A percentile compares a stretch with the other conserved stretches of the same genome.
These are phyloP conservation scores for Ennomos erosarius DNA, from an alignment of 2,888 invertebrate genomes.

Conservation along the genomic window DNA sequence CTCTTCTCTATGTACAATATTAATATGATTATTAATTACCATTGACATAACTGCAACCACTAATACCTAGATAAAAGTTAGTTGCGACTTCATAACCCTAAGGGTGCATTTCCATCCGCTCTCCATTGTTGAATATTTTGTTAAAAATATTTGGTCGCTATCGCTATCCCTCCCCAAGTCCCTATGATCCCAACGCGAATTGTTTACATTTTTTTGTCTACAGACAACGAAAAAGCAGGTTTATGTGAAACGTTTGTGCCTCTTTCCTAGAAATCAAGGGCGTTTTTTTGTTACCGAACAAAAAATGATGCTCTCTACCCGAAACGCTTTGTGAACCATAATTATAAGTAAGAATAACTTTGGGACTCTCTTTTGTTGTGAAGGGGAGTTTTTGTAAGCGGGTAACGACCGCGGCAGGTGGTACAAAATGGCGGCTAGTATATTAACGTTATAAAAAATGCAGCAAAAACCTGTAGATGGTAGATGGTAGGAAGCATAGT, in stretches of 20 bases:
- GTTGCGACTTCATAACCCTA: no score
- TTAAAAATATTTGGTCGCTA: no score
- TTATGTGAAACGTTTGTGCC: slow-evolving; percentile 61
- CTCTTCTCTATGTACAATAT: no score
- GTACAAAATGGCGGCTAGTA: slow-evolving; percentile 75
- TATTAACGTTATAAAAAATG: slow-evolving; percentile 70
- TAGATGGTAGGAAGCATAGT: slow-evolving; percentile 50
- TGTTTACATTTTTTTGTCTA: slow-evolving; percentile 76
- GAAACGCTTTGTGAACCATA: slow-evolving; percentile 76
- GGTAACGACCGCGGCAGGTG: slow-evolving; percentile 84
- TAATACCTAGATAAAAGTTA: no score
- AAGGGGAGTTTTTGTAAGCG: slow-evolving; percentile 79
- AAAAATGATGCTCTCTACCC: slow-evolving; percentile 68
- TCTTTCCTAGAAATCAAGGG: slow-evolving; percentile 67
- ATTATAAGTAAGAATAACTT: slow-evolving; percentile 83
- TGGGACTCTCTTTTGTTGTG: slow-evolving; percentile 78
- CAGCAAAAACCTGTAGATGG: slow-evolving; percentile 70
- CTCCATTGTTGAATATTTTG: no score
- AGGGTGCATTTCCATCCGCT: no score
- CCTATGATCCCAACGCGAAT: slow-evolving; percentile 48
- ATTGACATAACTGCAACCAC: no score
- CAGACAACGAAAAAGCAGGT: slow-evolving; percentile 64
- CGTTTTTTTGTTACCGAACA: slow-evolving; percentile 64
- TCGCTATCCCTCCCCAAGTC: not conserved
- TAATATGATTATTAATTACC: no score